Conservation (phyloP, 1,140 invertebrate species). For the Hylyphantes graminicola region DNA sequence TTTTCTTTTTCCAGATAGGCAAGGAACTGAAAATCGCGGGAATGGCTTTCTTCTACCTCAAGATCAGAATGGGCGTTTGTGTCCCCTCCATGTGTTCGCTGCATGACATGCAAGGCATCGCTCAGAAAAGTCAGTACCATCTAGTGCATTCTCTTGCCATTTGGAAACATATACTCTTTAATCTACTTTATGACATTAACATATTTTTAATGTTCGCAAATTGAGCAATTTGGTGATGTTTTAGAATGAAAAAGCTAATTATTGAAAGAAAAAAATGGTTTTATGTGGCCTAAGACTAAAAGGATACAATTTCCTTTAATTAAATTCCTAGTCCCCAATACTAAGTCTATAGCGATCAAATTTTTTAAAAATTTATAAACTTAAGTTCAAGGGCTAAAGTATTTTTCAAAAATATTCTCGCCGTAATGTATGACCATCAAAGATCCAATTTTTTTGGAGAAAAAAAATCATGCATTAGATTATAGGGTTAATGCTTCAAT, state of each 20-base stretch:
- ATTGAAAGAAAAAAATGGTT: too few species aligned
- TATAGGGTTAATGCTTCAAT: too few species aligned
- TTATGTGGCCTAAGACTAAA: too few species aligned
- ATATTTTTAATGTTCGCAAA: neutral
- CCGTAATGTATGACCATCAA: too few species aligned
- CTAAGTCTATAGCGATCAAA: too few species aligned
- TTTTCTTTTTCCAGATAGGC: slow-evolving; percentile 9
- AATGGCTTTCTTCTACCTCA: slow-evolving; percentile 49
- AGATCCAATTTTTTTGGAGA: too few species aligned
- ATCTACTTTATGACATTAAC: neutral
- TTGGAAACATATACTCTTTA: neutral
- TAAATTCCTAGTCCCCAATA: too few species aligned
- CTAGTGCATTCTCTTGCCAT: neutral
- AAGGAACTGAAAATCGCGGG: slow-evolving; percentile 24
- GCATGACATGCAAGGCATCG: slow-evolving; percentile 33
- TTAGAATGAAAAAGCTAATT: neutral
- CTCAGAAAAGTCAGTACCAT: slow-evolving; percentile 27
- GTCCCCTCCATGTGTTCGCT: slow-evolving; percentile 44
- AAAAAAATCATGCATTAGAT: too few species aligned
- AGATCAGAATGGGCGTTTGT: slow-evolving; percentile 48
- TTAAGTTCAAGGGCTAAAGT: too few species aligned
- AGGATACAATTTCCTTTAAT: neutral
- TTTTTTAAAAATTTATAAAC: too few species aligned
- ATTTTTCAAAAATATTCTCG: too few species aligned
- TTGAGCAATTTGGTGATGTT: neutral